Evolutionary conservation across 2,797 vertebrate species (phyloP).

Genomic region (Nasua narica): DNA sequence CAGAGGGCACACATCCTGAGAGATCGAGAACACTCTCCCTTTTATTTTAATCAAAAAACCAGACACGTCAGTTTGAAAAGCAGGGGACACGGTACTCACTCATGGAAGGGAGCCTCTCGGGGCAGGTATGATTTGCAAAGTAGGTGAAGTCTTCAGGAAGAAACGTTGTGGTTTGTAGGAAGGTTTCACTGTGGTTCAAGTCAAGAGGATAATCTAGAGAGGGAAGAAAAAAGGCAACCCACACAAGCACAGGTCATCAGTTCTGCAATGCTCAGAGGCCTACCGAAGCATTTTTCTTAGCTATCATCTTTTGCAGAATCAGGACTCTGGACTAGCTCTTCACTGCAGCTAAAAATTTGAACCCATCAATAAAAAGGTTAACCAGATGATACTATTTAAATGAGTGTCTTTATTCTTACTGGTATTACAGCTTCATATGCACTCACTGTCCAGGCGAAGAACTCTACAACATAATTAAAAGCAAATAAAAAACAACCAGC

Average conservation of each 20-base stretch:
- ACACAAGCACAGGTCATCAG: background rate
- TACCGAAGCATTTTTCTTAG: background rate
- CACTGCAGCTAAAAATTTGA: background rate
- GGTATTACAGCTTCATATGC: background rate
- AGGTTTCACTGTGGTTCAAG: slow-evolving; percentile 92
- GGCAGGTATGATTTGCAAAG: slow-evolving; percentile 91
- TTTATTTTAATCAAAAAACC: background rate
- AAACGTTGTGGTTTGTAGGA: slow-evolving; percentile 91
- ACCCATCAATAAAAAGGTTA: background rate
- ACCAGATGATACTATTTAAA: background rate
- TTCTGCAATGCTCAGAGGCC: background rate
- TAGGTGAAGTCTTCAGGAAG: slow-evolving; percentile 96
- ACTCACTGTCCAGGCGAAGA: background rate
- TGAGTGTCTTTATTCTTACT: background rate
- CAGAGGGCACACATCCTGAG: accelerated
- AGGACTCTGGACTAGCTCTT: background rate
- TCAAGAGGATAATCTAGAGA: slow-evolving; percentile 92
- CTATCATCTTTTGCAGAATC: background rate
- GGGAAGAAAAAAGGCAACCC: background rate
- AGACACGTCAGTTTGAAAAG: background rate
- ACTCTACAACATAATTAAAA: background rate
- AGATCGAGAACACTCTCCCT: background rate
- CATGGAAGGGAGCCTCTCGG: slow-evolving; percentile 95
- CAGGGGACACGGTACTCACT: slow-evolving; percentile 85
- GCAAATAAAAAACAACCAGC: background rate